Evolutionary conservation across 2,113 vertebrate genomes (phyloP).

Genomic region (Saccopteryx bilineata): DNA sequence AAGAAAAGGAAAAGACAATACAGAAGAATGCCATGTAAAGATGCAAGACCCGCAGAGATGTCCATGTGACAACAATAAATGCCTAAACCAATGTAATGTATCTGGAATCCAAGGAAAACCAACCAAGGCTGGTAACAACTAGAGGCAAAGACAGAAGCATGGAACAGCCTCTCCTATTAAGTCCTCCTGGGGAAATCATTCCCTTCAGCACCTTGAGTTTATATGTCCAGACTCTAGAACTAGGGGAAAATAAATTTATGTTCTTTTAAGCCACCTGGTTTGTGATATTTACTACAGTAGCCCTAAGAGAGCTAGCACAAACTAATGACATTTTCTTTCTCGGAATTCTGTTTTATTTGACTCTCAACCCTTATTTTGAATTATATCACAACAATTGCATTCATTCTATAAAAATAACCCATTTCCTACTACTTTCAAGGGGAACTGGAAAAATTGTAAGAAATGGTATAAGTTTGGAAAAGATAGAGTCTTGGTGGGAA

Average conservation of each 20-base stretch:
- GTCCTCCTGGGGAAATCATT: neutral
- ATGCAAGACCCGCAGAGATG: neutral
- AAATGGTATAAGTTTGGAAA: neutral
- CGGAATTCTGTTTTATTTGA: neutral
- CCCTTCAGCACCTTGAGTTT: neutral
- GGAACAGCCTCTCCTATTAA: neutral
- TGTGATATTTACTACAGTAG: neutral
- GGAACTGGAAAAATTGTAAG: neutral
- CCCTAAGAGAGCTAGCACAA: neutral
- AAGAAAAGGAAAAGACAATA: neutral
- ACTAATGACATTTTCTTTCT: neutral
- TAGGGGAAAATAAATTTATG: neutral
- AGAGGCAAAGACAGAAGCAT: neutral
- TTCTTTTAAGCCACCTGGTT: neutral
- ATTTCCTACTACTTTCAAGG: neutral
- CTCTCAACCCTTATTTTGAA: neutral
- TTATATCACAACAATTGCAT: neutral
- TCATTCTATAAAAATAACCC: slow-evolving; percentile 1
- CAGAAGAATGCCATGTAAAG: neutral
- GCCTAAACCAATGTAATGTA: neutral
- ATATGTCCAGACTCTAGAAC: neutral
- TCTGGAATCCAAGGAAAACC: neutral
- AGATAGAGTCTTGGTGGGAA: neutral
- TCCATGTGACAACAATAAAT: neutral
- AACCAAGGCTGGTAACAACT: neutral